Evolutionary conservation across 2,113 vertebrate species (phyloP).

Genomic region (Echinops telfairi): DNA sequence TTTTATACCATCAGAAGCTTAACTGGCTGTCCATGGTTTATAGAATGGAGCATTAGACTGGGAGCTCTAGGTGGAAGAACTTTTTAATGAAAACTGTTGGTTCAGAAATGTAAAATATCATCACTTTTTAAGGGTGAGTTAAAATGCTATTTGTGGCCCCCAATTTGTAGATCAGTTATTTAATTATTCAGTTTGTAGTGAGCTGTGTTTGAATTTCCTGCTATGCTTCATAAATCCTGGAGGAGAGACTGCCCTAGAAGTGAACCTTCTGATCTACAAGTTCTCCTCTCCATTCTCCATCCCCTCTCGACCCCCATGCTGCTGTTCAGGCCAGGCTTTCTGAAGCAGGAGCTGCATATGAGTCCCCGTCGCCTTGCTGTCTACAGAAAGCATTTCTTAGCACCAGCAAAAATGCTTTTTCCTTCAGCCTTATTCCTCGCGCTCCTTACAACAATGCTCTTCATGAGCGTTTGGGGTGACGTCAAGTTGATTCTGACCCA

Average conservation of each 20-base stretch:
- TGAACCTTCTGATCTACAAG: not conserved
- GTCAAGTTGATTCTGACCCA: too few species aligned
- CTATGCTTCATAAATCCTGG: not conserved
- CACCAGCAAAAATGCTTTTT: too few species aligned
- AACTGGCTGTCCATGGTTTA: not conserved
- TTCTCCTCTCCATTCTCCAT: not conserved
- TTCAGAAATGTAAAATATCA: not conserved
- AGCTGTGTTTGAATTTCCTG: not conserved
- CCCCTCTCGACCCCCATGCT: accelerated
- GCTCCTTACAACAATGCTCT: not conserved
- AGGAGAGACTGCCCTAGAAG: not conserved
- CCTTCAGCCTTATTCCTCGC: not conserved
- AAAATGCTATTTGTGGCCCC: not conserved
- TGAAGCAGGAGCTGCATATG: not conserved
- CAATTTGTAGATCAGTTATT: not conserved
- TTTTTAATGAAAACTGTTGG: not conserved
- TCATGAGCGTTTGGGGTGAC: too few species aligned
- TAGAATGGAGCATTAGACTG: too few species aligned
- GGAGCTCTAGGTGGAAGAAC: not conserved
- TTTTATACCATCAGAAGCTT: not conserved
- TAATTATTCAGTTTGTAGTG: not conserved
- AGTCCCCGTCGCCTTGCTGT: accelerated
- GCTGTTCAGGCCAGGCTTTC: not conserved
- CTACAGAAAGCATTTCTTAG: not conserved
- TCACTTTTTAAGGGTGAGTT: not conserved